These are phyloP conservation scores for Sitodiplosis mosellana DNA, from an alignment of 1,140 invertebrate genomes.

Conservation along the genomic window DNA sequence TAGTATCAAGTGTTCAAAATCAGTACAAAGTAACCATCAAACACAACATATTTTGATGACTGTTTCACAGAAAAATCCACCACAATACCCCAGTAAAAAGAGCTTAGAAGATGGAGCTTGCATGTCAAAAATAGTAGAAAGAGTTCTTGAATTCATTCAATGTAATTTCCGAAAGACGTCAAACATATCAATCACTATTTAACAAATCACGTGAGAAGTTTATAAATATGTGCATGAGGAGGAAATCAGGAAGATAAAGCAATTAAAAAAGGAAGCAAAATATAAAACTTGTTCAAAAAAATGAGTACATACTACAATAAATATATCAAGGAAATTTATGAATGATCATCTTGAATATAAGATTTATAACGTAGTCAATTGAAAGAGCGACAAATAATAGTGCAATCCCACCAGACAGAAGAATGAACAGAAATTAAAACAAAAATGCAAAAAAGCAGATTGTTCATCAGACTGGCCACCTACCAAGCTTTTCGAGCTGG, in stretches of 20 bases:
- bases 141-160: too few relatives aligned
- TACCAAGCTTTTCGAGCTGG: slow-evolving; percentile 47
- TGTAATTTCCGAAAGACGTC: neutral
- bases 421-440: neutral
- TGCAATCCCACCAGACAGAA: neutral
- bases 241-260: too few relatives aligned
- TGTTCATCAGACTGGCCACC: slow-evolving; percentile 28
- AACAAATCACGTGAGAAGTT: too few relatives aligned
- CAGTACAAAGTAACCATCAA: neutral
- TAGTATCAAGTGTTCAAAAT: neutral
- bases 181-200: too few relatives aligned
- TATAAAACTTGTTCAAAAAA: too few relatives aligned
- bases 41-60: neutral
- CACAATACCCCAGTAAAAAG: slow-evolving; percentile 8
- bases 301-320: too few relatives aligned
- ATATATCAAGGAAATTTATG: too few relatives aligned
- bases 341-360: neutral
- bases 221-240: too few relatives aligned
- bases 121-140: neutral
- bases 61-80: slow-evolving; percentile 1
- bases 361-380: neutral
- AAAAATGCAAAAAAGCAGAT: neutral
- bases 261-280: too few relatives aligned
- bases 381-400: neutral
- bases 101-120: neutral